Conservation (phyloP, 2,113 vertebrate species). For the Parus major region DNA sequence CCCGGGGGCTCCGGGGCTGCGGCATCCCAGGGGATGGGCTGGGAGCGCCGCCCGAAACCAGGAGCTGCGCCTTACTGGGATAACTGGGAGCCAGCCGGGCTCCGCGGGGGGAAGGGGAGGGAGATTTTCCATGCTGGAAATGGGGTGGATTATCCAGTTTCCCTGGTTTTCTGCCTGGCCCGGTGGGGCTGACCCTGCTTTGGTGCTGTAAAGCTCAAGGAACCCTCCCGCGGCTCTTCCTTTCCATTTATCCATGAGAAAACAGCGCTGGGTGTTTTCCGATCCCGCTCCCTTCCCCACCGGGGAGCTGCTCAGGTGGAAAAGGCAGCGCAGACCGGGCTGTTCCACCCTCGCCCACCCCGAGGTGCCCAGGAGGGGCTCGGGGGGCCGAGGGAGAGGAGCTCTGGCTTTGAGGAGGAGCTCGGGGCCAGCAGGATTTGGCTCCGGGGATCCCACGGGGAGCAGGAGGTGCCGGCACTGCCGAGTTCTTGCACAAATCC, state of each 20-base stretch:
- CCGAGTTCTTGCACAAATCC: background rate
- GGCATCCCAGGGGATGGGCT: background rate
- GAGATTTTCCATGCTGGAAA: background rate
- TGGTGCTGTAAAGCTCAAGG: rapidly evolving
- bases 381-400: rapidly evolving
- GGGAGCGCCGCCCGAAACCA: rapidly evolving
- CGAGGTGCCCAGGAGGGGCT: background rate
- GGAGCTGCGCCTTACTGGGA: background rate
- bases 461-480: rapidly evolving
- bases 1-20: background rate
- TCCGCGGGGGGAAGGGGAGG: rapidly evolving
- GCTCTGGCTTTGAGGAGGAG: background rate
- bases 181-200: too few species aligned
- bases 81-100: rapidly evolving
- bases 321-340: rapidly evolving
- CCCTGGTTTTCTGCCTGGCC: background rate
- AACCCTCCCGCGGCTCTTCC: background rate
- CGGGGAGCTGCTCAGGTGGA: background rate
- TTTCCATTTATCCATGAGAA: rapidly evolving
- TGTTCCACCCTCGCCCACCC: background rate
- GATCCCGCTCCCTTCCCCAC: rapidly evolving
- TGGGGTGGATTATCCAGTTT: rapidly evolving
- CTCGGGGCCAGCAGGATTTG: background rate
- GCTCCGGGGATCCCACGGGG: background rate
- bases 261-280: rapidly evolving